Percentiles rank a stretch among this genome's conserved stretches.
Evolutionary conservation across 2,888 invertebrate genomes (phyloP).

Genomic region (Microdon myrmicae): DNA sequence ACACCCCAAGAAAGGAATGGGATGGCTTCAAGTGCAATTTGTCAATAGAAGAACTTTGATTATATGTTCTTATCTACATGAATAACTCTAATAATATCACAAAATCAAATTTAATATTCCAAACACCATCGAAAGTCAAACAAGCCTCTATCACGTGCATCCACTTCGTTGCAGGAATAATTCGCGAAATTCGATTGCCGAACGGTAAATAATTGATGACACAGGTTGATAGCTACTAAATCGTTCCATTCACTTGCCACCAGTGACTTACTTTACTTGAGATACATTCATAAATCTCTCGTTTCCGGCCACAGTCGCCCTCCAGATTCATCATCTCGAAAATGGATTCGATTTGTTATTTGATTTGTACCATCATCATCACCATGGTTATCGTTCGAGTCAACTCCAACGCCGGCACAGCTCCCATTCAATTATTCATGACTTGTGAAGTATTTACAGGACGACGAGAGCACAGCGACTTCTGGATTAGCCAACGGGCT

Average conservation of each 20-base stretch:
- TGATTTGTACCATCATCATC: constrained; percentile 25
- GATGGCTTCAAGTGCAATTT: too few relatives aligned
- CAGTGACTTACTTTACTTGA: constrained; percentile 14
- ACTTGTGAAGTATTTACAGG: constrained; percentile 29
- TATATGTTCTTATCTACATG: too few relatives aligned
- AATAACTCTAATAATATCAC: too few relatives aligned
- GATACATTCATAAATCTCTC: constrained; percentile 33
- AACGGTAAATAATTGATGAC: constrained; percentile 32
- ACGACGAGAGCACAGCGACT: constrained; percentile 23
- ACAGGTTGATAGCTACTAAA: constrained; percentile 18
- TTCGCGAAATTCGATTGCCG: constrained; percentile 36
- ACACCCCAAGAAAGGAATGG: too few relatives aligned
- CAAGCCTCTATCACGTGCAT: too few relatives aligned
- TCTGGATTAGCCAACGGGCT: constrained; percentile 31
- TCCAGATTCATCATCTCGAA: constrained; percentile 30
- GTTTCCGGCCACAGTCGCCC: background rate
- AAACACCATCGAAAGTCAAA: too few relatives aligned
- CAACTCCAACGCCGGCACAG: constrained; percentile 8
- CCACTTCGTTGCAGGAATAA: too few relatives aligned
- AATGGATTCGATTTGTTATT: constrained; percentile 42
- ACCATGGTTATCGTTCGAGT: background rate
- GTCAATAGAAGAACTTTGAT: too few relatives aligned
- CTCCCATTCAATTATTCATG: constrained; percentile 27
- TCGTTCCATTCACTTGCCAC: background rate
- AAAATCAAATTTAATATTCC: too few relatives aligned